These are phyloP conservation scores for Diachasma alloeum DNA, from an alignment of 1,140 invertebrate genomes.

Conservation along the genomic window DNA sequence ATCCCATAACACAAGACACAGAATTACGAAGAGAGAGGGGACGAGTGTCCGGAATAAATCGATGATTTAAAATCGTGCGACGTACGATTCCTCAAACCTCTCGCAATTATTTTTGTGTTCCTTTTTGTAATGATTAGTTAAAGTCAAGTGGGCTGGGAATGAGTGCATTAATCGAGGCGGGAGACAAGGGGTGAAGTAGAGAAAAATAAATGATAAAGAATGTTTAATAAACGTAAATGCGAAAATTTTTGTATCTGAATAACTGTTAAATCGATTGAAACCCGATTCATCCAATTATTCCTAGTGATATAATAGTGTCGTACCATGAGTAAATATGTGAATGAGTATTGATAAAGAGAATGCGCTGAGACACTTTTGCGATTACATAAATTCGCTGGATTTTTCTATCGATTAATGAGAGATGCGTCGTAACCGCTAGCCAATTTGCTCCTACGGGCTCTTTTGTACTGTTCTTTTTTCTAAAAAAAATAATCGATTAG, in stretches of 20 bases:
- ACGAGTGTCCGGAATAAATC: too few relatives aligned
- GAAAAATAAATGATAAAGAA: neutral
- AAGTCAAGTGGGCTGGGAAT: constrained; percentile 10
- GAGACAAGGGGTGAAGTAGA: neutral
- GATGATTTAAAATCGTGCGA: too few relatives aligned
- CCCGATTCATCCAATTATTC: constrained; percentile 50
- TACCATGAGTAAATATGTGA: constrained; percentile 37
- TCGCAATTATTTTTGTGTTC: neutral
- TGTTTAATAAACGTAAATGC: constrained; percentile 5
- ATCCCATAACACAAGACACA: neutral
- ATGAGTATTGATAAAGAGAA: neutral
- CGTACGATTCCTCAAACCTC: neutral
- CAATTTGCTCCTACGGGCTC: constrained; percentile 57
- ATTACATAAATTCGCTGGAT: neutral
- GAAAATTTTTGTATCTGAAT: neutral
- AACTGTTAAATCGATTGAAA: constrained; percentile 19
- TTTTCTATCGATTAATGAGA: constrained; percentile 20
- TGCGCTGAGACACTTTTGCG: neutral
- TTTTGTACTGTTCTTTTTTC: constrained; percentile 61
- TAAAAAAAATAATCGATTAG: constrained; percentile 53
- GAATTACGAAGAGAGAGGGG: too few relatives aligned
- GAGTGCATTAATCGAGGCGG: constrained; percentile 10
- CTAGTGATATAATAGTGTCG: constrained; percentile 45
- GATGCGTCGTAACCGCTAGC: constrained; percentile 48
- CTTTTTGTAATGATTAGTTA: neutral